phyloP scores from a whole-genome alignment of 53 echinoderm and acorn worm species.

The Stichopus horrens region DNA sequence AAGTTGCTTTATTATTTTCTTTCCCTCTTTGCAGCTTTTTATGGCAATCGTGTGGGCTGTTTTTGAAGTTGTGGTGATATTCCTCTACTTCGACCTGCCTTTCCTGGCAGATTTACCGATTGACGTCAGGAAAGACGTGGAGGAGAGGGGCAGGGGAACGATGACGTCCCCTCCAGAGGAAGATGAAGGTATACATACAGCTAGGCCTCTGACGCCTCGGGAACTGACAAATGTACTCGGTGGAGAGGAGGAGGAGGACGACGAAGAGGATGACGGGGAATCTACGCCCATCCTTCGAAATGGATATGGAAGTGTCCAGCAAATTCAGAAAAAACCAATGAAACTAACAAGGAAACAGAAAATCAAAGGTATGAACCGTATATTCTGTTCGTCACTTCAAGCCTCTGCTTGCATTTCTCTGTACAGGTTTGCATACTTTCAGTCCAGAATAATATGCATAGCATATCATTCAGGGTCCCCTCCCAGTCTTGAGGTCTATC shows the following conservation, averaged over 20 bases:
- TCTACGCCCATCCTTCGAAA: background rate
- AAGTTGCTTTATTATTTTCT: too few species aligned
- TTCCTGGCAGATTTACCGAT: constrained; percentile 35
- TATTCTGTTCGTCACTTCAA: too few species aligned
- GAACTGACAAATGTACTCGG: background rate
- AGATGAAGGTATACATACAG: background rate
- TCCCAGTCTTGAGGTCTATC: too few species aligned
- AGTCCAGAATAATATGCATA: too few species aligned
- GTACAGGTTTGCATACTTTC: too few species aligned
- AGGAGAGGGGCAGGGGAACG: background rate
- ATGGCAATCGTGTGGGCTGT: constrained; percentile 73
- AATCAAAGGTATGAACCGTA: background rate
- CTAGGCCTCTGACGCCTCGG: constrained; percentile 20
- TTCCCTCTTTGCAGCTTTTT: constrained; percentile 51
- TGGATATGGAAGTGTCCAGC: background rate
- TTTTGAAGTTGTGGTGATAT: constrained; percentile 65
- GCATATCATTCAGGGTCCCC: too few species aligned
- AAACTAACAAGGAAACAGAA: background rate
- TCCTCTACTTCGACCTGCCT: constrained; percentile 82
- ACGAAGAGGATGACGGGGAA: background rate
- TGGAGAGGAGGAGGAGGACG: background rate
- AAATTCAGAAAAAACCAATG: background rate
- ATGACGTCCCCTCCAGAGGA: background rate
- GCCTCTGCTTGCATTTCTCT: too few species aligned
- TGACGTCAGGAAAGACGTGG: background rate